Base-by-base conservation (phyloP, 2,888 invertebrate species). In the Elaeidobius kamerunicus region DNA sequence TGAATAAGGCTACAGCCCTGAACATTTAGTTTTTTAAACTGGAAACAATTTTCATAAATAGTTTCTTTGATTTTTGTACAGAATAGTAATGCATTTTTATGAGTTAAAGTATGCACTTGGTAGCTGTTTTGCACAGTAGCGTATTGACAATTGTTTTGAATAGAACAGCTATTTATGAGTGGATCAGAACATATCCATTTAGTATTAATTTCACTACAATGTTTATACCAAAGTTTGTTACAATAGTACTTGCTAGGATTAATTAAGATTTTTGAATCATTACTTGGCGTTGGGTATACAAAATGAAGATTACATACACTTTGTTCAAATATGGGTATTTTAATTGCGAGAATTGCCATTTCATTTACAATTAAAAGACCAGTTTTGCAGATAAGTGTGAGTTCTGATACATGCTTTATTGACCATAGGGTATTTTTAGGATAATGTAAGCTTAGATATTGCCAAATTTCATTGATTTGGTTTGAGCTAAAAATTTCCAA, bases 231-330 rank as follows among this genome's bases (percentile, higher is more conserved):
- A 14, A 32, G 2, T 1, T 32, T 27, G 14, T 50, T 44, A 44
- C 50, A 44, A 18, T 35, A 50, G 34, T 43, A 50, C 23, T 44
- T 44, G 7, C 35, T 43, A 35, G 50, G 43, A 11, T 9, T 42
- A 18, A 49, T 12, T 18, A 32, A 12, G 3, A 43, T 43, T 30
- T 43, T 43, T 4, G 43, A 43, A 16, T 43, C 16, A 14, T 9
- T 40, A 3, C 6, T 40, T 20, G 23, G 40, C 12, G 23, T 20
- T 14, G 40, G 40, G n/a, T 20, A 40, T 20, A 40, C 23, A 20
- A 20, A 12, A 4, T 20, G 14, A 12, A 40, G 16, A 9, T 40
- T 20, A 20, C 20, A 40, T 18, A n/a, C 18, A 39, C 18, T 40
- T 20, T 11, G 7, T 15, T 40, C 40, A 40, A 40, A 40, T 5